Evolutionary conservation across 1,140 invertebrate species (phyloP).

Genomic region (Cydia pomonella): DNA sequence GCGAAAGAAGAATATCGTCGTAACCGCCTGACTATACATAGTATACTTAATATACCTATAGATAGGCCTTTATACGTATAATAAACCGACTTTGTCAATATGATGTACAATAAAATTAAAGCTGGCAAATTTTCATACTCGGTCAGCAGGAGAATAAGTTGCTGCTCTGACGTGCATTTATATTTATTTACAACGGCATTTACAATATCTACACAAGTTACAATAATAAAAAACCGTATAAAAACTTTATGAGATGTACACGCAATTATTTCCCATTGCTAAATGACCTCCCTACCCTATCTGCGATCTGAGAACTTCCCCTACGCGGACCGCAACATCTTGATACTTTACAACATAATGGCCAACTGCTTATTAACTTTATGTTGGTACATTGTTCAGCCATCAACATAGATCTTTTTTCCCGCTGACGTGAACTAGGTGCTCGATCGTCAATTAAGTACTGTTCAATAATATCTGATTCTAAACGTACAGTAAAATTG

Average conservation of each 20-base stretch:
- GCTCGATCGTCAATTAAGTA: conserved; percentile 16
- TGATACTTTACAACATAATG: conserved; percentile 32
- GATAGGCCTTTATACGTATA: no score
- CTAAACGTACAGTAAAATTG: conserved; percentile 11
- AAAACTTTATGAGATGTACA: conserved; percentile 16
- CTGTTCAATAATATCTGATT: conserved; percentile 25
- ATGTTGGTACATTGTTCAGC: conserved; percentile 34
- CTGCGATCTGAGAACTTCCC: conserved; percentile 10
- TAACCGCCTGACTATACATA: no score
- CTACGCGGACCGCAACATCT: conserved; percentile 29
- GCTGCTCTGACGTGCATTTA: no score
- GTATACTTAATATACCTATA: no score
- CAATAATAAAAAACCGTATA: conserved; percentile 4
- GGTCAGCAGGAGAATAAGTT: no score
- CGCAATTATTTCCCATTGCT: conserved; percentile 34
- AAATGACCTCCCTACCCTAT: conserved; percentile 33
- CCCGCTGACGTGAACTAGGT: conserved; percentile 34
- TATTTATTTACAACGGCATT: not conserved
- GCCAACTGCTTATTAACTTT: conserved; percentile 29
- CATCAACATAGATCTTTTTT: conserved; percentile 33
- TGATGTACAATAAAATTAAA: no score
- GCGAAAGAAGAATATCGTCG: no score
- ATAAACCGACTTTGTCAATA: no score
- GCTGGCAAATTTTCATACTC: no score
- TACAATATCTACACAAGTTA: not conserved